Evolutionary conservation across 2,888 invertebrate genomes (phyloP).

Genomic region (Gandaritis pyraliata): DNA sequence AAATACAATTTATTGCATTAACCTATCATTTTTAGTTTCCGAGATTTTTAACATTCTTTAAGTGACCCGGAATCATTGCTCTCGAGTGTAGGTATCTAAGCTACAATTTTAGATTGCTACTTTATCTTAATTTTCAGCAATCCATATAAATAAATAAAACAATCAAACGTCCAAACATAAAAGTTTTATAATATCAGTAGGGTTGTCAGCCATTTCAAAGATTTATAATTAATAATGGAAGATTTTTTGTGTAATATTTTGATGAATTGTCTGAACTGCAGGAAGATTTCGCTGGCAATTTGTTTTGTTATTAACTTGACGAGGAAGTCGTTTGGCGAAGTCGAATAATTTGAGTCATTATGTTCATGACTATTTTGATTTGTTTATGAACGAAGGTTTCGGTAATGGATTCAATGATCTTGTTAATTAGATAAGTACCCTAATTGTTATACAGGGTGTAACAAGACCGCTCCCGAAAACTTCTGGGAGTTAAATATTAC

Average conservation of each 20-base stretch:
- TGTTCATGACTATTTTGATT: slow-evolving; percentile 32
- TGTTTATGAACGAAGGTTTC: slow-evolving; percentile 29
- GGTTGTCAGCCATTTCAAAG: slow-evolving; percentile 68
- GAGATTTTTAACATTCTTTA: too few species aligned
- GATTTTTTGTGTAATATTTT: slow-evolving; percentile 71
- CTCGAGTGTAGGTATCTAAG: too few species aligned
- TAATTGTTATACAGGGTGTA: too few species aligned
- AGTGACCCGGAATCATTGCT: too few species aligned
- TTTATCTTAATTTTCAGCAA: too few species aligned
- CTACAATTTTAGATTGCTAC: too few species aligned
- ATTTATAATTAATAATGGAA: slow-evolving; percentile 80
- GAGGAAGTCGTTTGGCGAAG: slow-evolving; percentile 74
- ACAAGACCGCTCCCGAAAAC: too few species aligned
- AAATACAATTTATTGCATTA: too few species aligned
- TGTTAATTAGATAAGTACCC: background rate
- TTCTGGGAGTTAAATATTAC: too few species aligned
- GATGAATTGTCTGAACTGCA: slow-evolving; percentile 76
- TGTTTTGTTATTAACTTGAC: slow-evolving; percentile 80
- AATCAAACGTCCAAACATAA: background rate
- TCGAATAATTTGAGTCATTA: slow-evolving; percentile 64
- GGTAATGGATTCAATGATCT: slow-evolving; percentile 9
- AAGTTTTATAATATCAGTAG: background rate
- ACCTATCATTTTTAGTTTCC: too few species aligned
- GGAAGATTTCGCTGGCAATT: slow-evolving; percentile 71
- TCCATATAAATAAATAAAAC: slow-evolving; percentile 23